Percentiles rank a stretch among this genome's conserved stretches.
These are phyloP conservation scores for Nemoura dubitans DNA, from an alignment of 2,888 invertebrate genomes.

Conservation along the genomic window DNA sequence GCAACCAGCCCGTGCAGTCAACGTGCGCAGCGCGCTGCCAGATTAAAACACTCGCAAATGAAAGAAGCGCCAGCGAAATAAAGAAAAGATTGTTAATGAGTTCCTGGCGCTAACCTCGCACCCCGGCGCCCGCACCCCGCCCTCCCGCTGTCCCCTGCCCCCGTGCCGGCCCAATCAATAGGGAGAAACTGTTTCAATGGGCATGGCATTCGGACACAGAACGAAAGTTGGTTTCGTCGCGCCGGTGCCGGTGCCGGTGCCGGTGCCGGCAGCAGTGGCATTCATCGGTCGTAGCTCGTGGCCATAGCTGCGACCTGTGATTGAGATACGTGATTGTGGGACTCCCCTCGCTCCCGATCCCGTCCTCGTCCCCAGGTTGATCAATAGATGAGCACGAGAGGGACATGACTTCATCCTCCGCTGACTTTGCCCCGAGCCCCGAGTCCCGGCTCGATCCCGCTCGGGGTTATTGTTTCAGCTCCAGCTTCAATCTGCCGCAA, in stretches of 20 bases:
- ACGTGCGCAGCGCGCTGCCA: neutral
- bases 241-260: neutral
- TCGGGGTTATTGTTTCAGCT: conserved; percentile 26
- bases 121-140: neutral
- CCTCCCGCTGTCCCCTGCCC: neutral
- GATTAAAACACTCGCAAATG: conserved; percentile 22
- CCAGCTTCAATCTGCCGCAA: conserved; percentile 2
- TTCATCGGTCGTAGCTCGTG: neutral
- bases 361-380: neutral
- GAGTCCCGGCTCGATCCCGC: neutral
- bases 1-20: neutral
- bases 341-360: neutral
- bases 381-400: neutral
- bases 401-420: neutral
- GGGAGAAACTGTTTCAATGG: conserved; percentile 15
- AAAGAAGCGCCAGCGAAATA: neutral
- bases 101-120: neutral
- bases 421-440: neutral
- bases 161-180: conserved; percentile 23
- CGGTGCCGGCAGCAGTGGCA: neutral
- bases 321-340: neutral
- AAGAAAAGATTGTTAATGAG: conserved; percentile 30
- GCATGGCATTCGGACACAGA: conserved; percentile 1
- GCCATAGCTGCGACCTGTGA: neutral
- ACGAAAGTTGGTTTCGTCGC: neutral